Conservation (phyloP, 2,888 invertebrate species). For the Tenthredo livida region DNA sequence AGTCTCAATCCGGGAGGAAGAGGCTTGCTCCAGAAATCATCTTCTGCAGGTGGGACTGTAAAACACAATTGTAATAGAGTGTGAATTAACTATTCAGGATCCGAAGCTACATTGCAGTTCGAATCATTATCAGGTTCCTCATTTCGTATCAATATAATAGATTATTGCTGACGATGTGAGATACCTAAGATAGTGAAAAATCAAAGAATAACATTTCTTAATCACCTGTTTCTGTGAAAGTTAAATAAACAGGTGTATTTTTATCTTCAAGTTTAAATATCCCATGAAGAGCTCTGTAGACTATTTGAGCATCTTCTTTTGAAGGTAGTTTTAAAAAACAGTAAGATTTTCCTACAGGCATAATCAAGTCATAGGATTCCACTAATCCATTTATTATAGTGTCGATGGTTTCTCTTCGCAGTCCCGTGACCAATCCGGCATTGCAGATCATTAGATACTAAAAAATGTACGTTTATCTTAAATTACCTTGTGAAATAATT, state of each 20-base stretch:
- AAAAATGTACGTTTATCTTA: slow-evolving; percentile 68
- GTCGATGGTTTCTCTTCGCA: slow-evolving; percentile 84
- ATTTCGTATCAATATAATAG: background rate
- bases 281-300: slow-evolving; percentile 83
- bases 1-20: slow-evolving; percentile 86
- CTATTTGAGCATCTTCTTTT: slow-evolving; percentile 79
- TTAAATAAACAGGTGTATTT: slow-evolving; percentile 84
- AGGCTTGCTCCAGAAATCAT: slow-evolving; percentile 64
- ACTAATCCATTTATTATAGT: slow-evolving; percentile 80
- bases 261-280: slow-evolving; percentile 81
- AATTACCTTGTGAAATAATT: slow-evolving; percentile 34
- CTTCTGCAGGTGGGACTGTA: slow-evolving; percentile 75
- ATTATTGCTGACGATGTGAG: background rate
- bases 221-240: slow-evolving; percentile 82
- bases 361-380: slow-evolving; percentile 82
- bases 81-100: background rate
- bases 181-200: background rate
- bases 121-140: background rate
- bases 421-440: slow-evolving; percentile 91
- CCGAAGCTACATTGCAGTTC: background rate
- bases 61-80: slow-evolving; percentile 54
- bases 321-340: slow-evolving; percentile 85
- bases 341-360: slow-evolving; percentile 90
- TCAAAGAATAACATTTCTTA: background rate
- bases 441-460: slow-evolving; percentile 91